Evolutionary conservation across 2,797 vertebrate genomes (phyloP).

Genomic region (Brachyalestes nurse): DNA sequence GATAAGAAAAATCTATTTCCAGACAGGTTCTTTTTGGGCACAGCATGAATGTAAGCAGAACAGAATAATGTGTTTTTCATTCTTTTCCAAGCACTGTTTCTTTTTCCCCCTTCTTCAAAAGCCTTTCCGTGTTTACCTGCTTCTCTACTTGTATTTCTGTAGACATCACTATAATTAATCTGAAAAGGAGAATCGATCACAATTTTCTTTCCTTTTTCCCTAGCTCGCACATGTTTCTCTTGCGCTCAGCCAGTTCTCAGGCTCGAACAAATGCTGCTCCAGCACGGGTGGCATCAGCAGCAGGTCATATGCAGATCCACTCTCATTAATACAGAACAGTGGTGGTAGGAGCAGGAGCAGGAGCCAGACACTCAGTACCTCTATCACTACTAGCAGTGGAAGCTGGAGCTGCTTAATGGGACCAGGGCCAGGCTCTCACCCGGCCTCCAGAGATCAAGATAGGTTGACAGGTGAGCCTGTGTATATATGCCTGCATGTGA

Average conservation of each 20-base stretch:
- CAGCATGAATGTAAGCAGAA: constrained; percentile 52
- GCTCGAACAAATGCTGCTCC: neutral
- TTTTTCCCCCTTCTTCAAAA: constrained; percentile 53
- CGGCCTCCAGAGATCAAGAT: constrained; percentile 5
- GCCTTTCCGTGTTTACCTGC: constrained; percentile 57
- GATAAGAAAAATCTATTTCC: constrained; percentile 67
- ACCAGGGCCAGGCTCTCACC: constrained; percentile 62
- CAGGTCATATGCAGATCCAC: constrained; percentile 6
- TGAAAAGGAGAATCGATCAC: constrained; percentile 72
- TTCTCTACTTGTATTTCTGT: constrained; percentile 52
- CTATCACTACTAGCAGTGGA: constrained; percentile 69
- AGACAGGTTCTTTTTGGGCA: constrained; percentile 57
- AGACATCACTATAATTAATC: constrained; percentile 68
- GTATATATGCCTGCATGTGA: constrained; percentile 3
- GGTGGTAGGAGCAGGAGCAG: neutral
- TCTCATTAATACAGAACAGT: constrained; percentile 7
- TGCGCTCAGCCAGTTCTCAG: neutral
- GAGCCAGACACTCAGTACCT: constrained; percentile 63
- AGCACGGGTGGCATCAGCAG: neutral
- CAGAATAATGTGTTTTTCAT: constrained; percentile 28
- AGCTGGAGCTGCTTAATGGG: constrained; percentile 60
- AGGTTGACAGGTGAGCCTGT: neutral
- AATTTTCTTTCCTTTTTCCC: neutral
- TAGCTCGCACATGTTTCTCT: neutral
- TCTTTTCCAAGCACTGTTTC: constrained; percentile 59